Conservation (phyloP, 2,888 invertebrate genomes). For the Ceratothoa steindachneri region DNA sequence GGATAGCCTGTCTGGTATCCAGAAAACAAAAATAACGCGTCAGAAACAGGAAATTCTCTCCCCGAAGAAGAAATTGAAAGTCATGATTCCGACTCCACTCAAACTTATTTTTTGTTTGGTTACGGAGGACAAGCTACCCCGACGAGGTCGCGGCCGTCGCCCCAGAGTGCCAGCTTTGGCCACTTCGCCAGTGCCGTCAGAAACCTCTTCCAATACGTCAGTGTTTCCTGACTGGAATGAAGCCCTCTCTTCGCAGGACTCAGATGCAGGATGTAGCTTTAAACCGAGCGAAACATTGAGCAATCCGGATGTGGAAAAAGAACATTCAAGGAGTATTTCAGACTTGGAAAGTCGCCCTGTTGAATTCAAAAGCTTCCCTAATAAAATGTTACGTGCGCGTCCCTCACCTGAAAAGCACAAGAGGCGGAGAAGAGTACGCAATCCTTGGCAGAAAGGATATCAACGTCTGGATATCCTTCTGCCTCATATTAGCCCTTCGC, state of each 20-base stretch:
- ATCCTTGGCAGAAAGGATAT: neutral
- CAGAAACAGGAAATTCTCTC: conserved; percentile 38
- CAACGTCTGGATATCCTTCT: neutral
- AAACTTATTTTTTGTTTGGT: conserved; percentile 25
- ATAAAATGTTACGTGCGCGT: neutral
- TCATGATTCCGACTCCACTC: conserved; percentile 33
- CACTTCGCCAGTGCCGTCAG: neutral
- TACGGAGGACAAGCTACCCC: conserved; percentile 26
- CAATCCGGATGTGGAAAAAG: neutral
- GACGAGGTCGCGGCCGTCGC: conserved; percentile 1
- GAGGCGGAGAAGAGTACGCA: neutral
- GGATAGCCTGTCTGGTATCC: neutral
- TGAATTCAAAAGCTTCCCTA: neutral
- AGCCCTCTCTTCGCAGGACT: neutral
- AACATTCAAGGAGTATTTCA: neutral
- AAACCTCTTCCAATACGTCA: neutral
- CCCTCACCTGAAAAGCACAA: neutral
- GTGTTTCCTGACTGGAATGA: neutral
- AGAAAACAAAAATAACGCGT: conserved; percentile 30
- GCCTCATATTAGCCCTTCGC: neutral
- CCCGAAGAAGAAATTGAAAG: conserved; percentile 33
- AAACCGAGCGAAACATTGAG: neutral
- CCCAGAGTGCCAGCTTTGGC: neutral
- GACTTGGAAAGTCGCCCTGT: neutral
- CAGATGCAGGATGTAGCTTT: neutral